Percentiles rank a stretch among this genome's conserved stretches.
phyloP scores from a whole-genome alignment of 1,140 invertebrate genomes.

The Drosophila bocki region DNA sequence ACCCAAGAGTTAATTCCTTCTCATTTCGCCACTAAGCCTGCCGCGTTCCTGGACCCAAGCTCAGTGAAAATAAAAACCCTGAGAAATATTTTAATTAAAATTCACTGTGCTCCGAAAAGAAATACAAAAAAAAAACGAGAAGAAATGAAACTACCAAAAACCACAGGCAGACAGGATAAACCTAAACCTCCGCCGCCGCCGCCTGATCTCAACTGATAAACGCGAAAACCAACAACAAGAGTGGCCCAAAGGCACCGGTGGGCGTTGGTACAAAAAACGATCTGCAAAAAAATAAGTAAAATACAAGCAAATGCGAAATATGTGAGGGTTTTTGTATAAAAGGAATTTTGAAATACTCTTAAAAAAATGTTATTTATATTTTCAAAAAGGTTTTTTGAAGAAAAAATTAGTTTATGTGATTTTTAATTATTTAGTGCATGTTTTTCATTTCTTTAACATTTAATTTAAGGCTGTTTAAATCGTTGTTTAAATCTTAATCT shows the following conservation, averaged over 20 bases:
- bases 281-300: slow-evolving; percentile 49
- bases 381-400: background rate
- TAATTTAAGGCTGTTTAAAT: too few species aligned
- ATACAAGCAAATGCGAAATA: slow-evolving; percentile 12
- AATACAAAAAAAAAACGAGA: slow-evolving; percentile 8
- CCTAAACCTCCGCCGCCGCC: slow-evolving; percentile 23
- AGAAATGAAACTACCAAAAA: slow-evolving; percentile 63
- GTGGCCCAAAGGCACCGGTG: slow-evolving; percentile 55
- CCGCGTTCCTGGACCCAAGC: background rate
- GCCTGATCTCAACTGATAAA: slow-evolving; percentile 82
- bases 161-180: slow-evolving; percentile 72
- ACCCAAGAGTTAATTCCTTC: slow-evolving; percentile 7
- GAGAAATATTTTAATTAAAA: slow-evolving; percentile 84
- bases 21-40: slow-evolving; percentile 4
- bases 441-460: too few species aligned
- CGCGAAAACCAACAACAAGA: slow-evolving; percentile 73
- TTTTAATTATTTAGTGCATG: too few species aligned
- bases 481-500: too few species aligned
- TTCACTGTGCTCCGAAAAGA: slow-evolving; percentile 68
- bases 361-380: background rate
- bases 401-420: background rate
- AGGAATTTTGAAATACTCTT: slow-evolving; percentile 14
- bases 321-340: background rate
- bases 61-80: slow-evolving; percentile 59
- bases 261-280: slow-evolving; percentile 71